Base-by-base conservation (phyloP, 2,113 vertebrate species). In the Aleadryas rufinucha region DNA sequence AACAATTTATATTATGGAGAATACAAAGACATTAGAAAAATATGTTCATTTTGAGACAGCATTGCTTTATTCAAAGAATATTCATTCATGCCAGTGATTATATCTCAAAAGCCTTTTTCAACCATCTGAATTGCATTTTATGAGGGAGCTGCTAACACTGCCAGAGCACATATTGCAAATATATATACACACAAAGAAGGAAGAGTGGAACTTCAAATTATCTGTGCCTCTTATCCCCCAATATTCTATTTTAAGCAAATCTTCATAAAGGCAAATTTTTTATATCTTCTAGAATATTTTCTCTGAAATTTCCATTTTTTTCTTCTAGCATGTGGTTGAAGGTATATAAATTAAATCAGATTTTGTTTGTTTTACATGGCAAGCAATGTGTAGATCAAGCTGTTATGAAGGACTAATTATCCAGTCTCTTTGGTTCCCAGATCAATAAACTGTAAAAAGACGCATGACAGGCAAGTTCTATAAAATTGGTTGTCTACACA, bases 221-320 rank as follows among this genome's bases (percentile, higher is more conserved):
- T 41, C 37, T 12, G 2, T 1, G 1, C 5, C 7, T 1, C 2
- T 13, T 20, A 60, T 3, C 2, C 12, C 2, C 1, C 8, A n/a
- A 18, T 30, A 54, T 56, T 84, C 10, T 47, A 1, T 52, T 74
- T 65, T 24, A 60, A 69, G 16, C 65, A 70, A 47, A 47, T 75
- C 8, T 70, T 85, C 31, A 14, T 75, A 12, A 66, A 71, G 8
- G 3, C 3, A 76, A 90, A 68, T n/a, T 71, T 59, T 45, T 20
- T 2, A 3, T 79, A 31, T 11, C 13, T 85, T 74, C 24, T 53
- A 45, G 47, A 79, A 37, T 59, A 75, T 53, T 52, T 70, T 88
- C 11, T 30, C 21, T 47, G 23, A 77, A 70, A 61, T 78, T n/a
- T 82, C 85, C 3, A 35, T 4, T 65, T 90, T 6, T 66, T 1